Percentiles rank a stretch among this genome's conserved stretches.
Evolutionary conservation across 1,140 invertebrate species (phyloP).

Genomic region (Drosophila pseudoananassae): DNA sequence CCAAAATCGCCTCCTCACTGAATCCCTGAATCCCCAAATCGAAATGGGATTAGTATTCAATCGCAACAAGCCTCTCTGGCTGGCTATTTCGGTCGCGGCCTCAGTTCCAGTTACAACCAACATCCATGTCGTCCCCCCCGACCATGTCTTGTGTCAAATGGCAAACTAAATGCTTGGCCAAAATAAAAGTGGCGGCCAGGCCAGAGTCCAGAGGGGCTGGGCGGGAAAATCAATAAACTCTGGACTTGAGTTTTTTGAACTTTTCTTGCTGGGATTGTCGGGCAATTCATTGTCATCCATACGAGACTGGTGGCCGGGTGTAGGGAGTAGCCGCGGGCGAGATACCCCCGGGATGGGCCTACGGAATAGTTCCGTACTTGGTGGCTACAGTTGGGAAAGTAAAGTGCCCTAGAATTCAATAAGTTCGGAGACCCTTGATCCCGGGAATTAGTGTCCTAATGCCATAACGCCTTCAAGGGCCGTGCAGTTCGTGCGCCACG

Average conservation of each 20-base stretch:
- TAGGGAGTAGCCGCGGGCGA: neutral
- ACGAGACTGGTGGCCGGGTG: no score
- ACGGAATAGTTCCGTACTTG: no score
- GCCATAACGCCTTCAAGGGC: neutral
- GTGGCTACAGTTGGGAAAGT: no score
- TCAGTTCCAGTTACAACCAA: constrained; percentile 23
- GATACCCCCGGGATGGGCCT: neutral
- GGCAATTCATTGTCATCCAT: constrained; percentile 31
- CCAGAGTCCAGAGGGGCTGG: constrained; percentile 5
- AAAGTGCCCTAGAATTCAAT: neutral
- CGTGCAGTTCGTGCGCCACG: constrained; percentile 21
- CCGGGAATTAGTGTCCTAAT: constrained; percentile 41
- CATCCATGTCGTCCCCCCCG: neutral
- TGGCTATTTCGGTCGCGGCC: constrained; percentile 34
- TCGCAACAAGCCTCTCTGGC: neutral
- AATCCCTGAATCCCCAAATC: no score
- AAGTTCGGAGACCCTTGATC: constrained; percentile 19
- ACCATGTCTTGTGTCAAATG: constrained; percentile 22
- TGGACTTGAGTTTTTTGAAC: constrained; percentile 69
- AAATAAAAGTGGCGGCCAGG: neutral
- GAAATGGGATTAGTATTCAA: constrained; percentile 16
- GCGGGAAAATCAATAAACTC: constrained; percentile 61
- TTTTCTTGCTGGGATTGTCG: constrained; percentile 43
- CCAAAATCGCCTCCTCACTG: no score
- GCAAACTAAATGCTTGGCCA: constrained; percentile 40